A percentile compares a stretch with the other conserved stretches of the same genome.
phyloP scores from a whole-genome alignment of 2,113 vertebrate genomes.

The Chaenogobius annularis region DNA sequence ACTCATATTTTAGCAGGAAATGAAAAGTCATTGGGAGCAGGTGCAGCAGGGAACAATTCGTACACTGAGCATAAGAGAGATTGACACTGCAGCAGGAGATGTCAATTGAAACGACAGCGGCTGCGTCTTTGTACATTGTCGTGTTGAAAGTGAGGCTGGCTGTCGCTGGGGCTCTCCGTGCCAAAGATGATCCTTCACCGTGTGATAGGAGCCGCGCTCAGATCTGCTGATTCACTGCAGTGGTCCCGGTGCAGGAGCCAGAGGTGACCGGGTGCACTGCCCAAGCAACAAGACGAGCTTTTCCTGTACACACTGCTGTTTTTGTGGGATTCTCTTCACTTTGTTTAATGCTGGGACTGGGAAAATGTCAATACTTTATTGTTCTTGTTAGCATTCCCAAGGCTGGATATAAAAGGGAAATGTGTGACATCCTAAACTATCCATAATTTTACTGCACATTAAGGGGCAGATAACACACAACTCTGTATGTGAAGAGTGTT shows the following conservation, averaged over 20 bases:
- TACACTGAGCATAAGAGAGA: not conserved
- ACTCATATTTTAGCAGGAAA: conserved; percentile 12
- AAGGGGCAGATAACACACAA: too few species aligned
- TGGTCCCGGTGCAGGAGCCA: conserved; percentile 36
- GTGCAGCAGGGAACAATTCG: conserved; percentile 14
- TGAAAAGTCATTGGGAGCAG: conserved; percentile 21
- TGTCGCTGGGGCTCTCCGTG: conserved; percentile 9
- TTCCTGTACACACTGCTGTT: conserved; percentile 4
- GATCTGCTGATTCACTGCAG: conserved; percentile 74
- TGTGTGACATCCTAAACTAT: not conserved
- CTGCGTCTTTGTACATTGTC: conserved; percentile 21
- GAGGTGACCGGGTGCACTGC: conserved; percentile 44
- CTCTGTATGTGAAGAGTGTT: too few species aligned
- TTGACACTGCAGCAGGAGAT: conserved; percentile 10
- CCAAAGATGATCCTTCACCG: conserved; percentile 27
- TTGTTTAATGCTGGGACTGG: not conserved
- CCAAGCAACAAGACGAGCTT: conserved; percentile 32
- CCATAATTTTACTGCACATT: too few species aligned
- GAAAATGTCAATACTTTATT: not conserved
- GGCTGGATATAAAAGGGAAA: not conserved
- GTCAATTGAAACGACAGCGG: conserved; percentile 26
- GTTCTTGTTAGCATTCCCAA: not conserved
- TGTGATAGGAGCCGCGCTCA: conserved; percentile 35
- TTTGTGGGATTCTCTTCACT: not conserved
- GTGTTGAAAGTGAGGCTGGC: conserved; percentile 21